Evolutionary conservation across 30 jellyfish, hydroid and myxozoan genomes (phyloP).

Genomic region (Pseudorhiza aurosa): DNA sequence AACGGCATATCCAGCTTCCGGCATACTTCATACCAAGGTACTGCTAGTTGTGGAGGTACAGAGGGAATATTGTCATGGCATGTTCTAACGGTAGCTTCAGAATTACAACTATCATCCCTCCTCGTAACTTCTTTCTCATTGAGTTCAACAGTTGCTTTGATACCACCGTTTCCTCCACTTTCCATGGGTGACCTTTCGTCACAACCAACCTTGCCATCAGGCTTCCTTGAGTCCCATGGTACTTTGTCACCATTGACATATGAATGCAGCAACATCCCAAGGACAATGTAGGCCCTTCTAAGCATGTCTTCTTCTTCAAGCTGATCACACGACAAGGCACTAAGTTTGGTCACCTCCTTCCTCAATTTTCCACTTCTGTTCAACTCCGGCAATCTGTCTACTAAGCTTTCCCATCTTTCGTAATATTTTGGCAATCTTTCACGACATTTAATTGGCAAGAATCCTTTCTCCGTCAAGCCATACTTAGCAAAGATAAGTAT

Average conservation of each 20-base stretch:
- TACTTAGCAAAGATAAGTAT: background rate
- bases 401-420: constrained; percentile 36
- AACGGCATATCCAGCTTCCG: constrained; percentile 41
- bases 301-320: constrained; percentile 19
- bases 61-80: background rate
- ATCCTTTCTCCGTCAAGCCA: constrained; percentile 15
- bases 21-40: constrained; percentile 50
- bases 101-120: background rate
- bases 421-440: constrained; percentile 26
- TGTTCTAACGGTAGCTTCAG: background rate
- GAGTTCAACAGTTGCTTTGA: background rate
- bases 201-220: background rate
- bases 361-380: constrained; percentile 16
- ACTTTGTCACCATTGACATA: constrained; percentile 48
- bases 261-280: constrained; percentile 63
- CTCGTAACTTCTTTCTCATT: background rate
- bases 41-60: constrained; percentile 44
- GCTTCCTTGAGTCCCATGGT: constrained; percentile 4
- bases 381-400: constrained; percentile 20
- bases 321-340: constrained; percentile 8
- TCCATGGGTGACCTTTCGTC: background rate
- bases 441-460: constrained; percentile 26
- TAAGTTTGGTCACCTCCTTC: constrained; percentile 5
- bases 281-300: constrained; percentile 43
- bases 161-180: background rate